Evolutionary conservation across 1,140 invertebrate genomes (phyloP).

Genomic region (Drosophila littoralis): DNA sequence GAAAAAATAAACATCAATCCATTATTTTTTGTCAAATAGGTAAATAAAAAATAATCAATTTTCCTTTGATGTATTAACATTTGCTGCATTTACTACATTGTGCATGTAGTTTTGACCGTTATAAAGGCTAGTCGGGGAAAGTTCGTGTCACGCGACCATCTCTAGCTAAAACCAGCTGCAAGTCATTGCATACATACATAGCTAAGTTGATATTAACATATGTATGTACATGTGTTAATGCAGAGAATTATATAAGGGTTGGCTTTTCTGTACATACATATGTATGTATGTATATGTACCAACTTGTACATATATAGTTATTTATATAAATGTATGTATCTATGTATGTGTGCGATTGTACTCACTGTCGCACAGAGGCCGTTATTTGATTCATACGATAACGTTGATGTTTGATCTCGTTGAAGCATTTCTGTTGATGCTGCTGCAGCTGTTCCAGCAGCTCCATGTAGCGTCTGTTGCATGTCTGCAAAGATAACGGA

Average conservation of each 20-base stretch:
- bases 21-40: too few species aligned
- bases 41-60: too few species aligned
- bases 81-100: too few species aligned
- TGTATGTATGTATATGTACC: not conserved
- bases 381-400: slow-evolving; percentile 94
- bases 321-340: not conserved
- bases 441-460: slow-evolving; percentile 92
- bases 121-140: too few species aligned
- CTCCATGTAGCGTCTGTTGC: slow-evolving; percentile 91
- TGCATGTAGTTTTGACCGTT: too few species aligned
- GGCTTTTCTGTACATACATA: slow-evolving; percentile 12
- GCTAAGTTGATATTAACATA: not conserved
- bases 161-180: slow-evolving; percentile 12
- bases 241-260: slow-evolving; percentile 18
- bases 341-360: slow-evolving; percentile 32
- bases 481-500: slow-evolving; percentile 85
- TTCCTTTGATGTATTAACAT: too few species aligned
- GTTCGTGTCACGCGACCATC: slow-evolving; percentile 23
- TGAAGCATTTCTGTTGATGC: slow-evolving; percentile 94
- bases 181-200: slow-evolving; percentile 1
- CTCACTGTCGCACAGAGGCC: slow-evolving; percentile 91
- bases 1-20: too few species aligned
- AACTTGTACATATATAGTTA: slow-evolving; percentile 1
- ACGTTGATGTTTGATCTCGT: slow-evolving; percentile 94
- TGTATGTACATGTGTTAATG: not conserved